Evolutionary conservation across 2,113 vertebrate genomes (phyloP).

Genomic region (Clarias batrachus): DNA sequence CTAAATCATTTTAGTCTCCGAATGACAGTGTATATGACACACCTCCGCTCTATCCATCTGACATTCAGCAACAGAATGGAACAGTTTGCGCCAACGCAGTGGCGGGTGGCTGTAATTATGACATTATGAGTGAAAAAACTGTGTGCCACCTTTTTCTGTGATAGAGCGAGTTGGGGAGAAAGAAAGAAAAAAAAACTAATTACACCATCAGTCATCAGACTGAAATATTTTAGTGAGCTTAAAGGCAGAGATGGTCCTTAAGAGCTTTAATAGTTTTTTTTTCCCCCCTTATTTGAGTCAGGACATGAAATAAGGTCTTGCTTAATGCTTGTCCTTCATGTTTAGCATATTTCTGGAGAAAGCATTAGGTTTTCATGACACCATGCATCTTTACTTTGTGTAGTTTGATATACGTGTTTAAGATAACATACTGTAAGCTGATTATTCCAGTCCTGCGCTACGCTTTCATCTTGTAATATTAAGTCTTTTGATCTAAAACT

Average conservation of each 20-base stretch:
- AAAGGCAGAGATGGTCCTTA: constrained; percentile 11
- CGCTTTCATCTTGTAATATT: background rate
- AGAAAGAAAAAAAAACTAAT: constrained; percentile 34
- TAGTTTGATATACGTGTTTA: background rate
- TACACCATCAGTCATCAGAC: background rate
- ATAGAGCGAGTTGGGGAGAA: constrained; percentile 4
- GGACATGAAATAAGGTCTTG: background rate
- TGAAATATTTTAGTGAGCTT: constrained; percentile 38
- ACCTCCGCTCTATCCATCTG: background rate
- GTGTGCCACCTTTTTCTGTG: background rate
- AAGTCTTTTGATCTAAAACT: background rate
- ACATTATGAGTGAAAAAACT: constrained; percentile 39
- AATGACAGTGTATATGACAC: background rate
- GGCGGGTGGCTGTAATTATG: constrained; percentile 41
- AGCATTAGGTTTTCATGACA: background rate
- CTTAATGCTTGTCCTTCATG: background rate
- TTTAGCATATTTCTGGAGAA: background rate
- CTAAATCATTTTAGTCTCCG: constrained; percentile 9
- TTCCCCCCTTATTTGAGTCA: background rate
- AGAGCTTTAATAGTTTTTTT: background rate
- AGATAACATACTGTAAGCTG: background rate
- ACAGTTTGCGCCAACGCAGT: constrained; percentile 33
- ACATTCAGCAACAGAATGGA: constrained; percentile 3
- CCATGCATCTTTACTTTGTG: background rate
- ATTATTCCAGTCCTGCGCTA: background rate